A percentile compares a stretch with the other conserved stretches of the same genome.
phyloP scores from a whole-genome alignment of 2,113 vertebrate species.

The Rhabdornis inornatus region DNA sequence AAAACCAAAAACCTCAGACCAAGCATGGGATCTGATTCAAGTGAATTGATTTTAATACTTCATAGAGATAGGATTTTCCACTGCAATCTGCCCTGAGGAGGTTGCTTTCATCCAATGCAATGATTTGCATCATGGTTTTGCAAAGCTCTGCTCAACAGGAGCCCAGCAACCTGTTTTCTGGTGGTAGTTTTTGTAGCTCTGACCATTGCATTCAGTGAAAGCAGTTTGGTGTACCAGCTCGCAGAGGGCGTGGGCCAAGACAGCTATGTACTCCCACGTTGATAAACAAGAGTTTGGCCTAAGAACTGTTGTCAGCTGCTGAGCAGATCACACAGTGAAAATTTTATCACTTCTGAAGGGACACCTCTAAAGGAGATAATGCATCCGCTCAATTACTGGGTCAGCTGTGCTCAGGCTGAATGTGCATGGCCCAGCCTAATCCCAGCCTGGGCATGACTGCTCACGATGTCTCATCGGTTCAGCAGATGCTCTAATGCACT shows the following conservation, averaged over 20 bases:
- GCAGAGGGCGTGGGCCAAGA: not conserved
- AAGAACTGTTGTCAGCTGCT: not conserved
- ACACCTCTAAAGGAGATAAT: not conserved
- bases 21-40: not conserved
- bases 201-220: accelerated
- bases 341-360: not conserved
- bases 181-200: not conserved
- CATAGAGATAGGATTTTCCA: not conserved
- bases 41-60: not conserved
- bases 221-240: not conserved
- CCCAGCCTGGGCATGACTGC: accelerated
- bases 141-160: not conserved
- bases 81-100: not conserved
- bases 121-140: not conserved
- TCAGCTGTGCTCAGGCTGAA: not conserved
- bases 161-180: not conserved
- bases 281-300: not conserved
- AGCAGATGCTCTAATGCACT: not conserved
- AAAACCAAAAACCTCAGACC: not conserved
- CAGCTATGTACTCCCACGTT: accelerated
- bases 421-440: not conserved
- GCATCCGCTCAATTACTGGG: accelerated
- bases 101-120: not conserved
- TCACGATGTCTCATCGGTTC: accelerated
- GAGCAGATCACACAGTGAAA: not conserved